A percentile compares a stretch with the other conserved stretches of the same genome.
Evolutionary conservation across 2,888 invertebrate species (phyloP).

Genomic region (Orchesellides sinensis): DNA sequence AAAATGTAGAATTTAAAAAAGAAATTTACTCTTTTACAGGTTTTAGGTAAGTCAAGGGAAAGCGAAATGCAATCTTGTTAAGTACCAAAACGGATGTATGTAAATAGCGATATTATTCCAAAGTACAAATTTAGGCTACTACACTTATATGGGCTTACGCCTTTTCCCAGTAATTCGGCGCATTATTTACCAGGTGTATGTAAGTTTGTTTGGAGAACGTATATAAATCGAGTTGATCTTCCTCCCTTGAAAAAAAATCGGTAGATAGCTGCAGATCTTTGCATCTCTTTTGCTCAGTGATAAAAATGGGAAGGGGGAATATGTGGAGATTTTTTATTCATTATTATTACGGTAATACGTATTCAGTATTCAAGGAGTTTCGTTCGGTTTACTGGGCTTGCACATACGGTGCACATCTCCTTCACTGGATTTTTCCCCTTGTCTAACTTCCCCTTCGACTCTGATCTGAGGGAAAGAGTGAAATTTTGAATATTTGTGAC

Average conservation of each 20-base stretch:
- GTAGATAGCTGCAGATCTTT: neutral
- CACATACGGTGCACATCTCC: constrained; percentile 4
- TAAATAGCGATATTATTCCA: no score
- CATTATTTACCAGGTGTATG: no score
- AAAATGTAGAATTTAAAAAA: no score
- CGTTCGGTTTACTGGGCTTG: neutral
- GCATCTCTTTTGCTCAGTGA: neutral
- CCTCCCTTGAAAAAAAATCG: neutral
- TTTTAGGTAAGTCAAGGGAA: no score
- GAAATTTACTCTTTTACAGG: no score
- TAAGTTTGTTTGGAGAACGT: no score
- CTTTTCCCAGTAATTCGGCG: no score
- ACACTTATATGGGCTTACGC: no score
- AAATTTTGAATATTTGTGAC: constrained; percentile 40
- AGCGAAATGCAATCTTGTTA: neutral
- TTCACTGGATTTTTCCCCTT: constrained; percentile 16
- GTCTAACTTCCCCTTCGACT: neutral
- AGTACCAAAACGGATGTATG: neutral
- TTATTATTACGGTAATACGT: neutral
- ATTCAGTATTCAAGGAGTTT: neutral
- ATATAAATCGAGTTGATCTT: no score
- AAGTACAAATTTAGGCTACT: no score
- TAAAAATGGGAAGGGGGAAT: neutral
- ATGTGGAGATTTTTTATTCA: neutral
- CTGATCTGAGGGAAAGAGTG: constrained; percentile 3